Conservation (phyloP, 1,140 invertebrate genomes). For the Drosophila biarmipes region DNA sequence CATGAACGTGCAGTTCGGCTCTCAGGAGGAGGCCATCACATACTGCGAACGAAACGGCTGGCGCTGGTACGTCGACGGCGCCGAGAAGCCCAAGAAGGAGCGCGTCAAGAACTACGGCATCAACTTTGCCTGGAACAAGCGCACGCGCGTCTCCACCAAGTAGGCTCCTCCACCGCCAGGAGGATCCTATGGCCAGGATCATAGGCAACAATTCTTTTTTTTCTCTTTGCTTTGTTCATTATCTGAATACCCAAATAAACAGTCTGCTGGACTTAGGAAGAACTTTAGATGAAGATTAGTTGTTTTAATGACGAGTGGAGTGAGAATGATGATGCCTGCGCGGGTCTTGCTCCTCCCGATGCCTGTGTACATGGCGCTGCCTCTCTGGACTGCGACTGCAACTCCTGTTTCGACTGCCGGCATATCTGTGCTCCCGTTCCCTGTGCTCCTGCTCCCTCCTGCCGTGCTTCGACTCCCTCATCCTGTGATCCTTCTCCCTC, state of each 20-base stretch:
- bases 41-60: constrained; percentile 98
- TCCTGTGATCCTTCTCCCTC: background rate
- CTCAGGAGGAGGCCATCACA: constrained; percentile 94
- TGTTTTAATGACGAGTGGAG: background rate
- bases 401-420: background rate
- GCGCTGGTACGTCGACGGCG: constrained; percentile 92
- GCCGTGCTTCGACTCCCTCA: background rate
- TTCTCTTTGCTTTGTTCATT: constrained; percentile 36
- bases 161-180: constrained; percentile 84
- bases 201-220: constrained; percentile 22
- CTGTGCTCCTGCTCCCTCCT: background rate
- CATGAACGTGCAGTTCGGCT: constrained; percentile 92
- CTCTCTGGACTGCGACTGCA: constrained; percentile 9
- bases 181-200: background rate
- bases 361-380: background rate
- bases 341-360: background rate
- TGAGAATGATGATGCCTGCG: background rate
- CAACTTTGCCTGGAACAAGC: constrained; percentile 98
- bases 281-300: background rate
- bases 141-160: constrained; percentile 97
- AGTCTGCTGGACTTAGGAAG: constrained; percentile 3
- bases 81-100: constrained; percentile 88
- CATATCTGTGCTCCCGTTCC: background rate
- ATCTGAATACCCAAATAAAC: constrained; percentile 28
- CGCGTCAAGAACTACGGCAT: constrained; percentile 95